Percentiles rank a stretch among this genome's conserved stretches.
Conservation (phyloP, 2,888 invertebrate genomes). For the Lacanobia oleracea region DNA sequence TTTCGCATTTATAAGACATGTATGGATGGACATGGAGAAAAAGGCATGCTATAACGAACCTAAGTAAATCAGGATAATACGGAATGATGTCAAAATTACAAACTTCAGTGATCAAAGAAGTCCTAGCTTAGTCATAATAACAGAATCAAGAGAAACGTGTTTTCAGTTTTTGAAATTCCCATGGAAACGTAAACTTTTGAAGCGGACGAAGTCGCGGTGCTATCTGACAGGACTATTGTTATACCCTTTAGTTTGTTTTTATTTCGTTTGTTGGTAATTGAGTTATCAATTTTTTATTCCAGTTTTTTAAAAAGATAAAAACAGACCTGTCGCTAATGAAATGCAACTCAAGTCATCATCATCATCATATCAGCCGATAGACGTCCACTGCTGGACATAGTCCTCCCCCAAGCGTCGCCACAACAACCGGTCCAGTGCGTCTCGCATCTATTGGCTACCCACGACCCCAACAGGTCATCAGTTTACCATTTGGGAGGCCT, state of each 20-base stretch:
- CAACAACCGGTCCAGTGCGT: too few species aligned
- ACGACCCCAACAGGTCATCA: too few species aligned
- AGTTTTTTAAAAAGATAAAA: too few species aligned
- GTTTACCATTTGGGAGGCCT: too few species aligned
- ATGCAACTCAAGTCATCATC: too few species aligned
- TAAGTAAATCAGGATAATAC: neutral
- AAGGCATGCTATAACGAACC: neutral
- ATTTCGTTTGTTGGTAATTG: slow-evolving; percentile 13
- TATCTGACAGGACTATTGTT: slow-evolving; percentile 17
- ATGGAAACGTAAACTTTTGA: slow-evolving; percentile 48
- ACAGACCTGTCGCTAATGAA: too few species aligned
- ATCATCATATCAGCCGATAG: too few species aligned
- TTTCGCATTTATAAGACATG: too few species aligned
- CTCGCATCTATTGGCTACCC: too few species aligned
- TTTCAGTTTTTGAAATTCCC: slow-evolving; percentile 54
- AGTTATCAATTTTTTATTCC: too few species aligned
- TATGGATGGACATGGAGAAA: neutral
- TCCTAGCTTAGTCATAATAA: neutral
- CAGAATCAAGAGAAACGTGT: slow-evolving; percentile 22
- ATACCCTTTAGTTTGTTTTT: neutral
- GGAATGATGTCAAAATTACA: neutral
- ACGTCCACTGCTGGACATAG: too few species aligned
- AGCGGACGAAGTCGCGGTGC: slow-evolving; percentile 1
- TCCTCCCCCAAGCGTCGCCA: too few species aligned
- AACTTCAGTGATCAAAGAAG: neutral